Evolutionary conservation across 2,888 invertebrate genomes (phyloP), one percentile per base, ranked within the genome.

Genomic region (Sepioteuthis lessoniana): DNA sequence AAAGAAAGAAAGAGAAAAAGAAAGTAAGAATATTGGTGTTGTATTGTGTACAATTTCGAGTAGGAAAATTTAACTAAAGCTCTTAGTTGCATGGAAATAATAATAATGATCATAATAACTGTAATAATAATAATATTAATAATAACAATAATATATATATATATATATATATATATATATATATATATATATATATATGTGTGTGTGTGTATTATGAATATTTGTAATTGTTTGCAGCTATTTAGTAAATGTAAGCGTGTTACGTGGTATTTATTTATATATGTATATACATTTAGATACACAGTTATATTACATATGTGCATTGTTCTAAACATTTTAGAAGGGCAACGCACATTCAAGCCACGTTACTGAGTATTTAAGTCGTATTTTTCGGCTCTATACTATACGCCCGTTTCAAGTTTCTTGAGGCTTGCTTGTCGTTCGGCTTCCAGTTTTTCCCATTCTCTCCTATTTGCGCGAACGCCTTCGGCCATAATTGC

Each of bases 401-500:
- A 4, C 94, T 94, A 95, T 90, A 94, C 95, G 28, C 95, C 95
- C 0, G 95, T 95, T 93, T 96, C 95, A n/a, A 95, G 93, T 3
- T 95, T 94, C n/a, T 95, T 94, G 46, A 95, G 95, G 94, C 96
- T 96, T 90, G 95, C 95, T 31, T 96, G 94, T 94, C 96, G 94
- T 94, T 96, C 96, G 8, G 95, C 95, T 91, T 96, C 97, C 91
- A 97, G 95, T 50, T 96, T 96, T 93, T 97, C 97, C 97, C 97
- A 98, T 93, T 97, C 96, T 13, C 96, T 96, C 96, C 97, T 97
- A 95, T 97, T 98, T 31, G 96, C 96, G 91, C 97, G 90, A 4
- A 97, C 97, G 16, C 97, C 97, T 94, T 97, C 97, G 91, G 97
- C 96, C 97, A 97, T 97, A 16, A 96, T 96, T 94, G 96, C 96